Base-by-base conservation (phyloP, 2,888 invertebrate genomes). In the Thereva nobilitata region DNA sequence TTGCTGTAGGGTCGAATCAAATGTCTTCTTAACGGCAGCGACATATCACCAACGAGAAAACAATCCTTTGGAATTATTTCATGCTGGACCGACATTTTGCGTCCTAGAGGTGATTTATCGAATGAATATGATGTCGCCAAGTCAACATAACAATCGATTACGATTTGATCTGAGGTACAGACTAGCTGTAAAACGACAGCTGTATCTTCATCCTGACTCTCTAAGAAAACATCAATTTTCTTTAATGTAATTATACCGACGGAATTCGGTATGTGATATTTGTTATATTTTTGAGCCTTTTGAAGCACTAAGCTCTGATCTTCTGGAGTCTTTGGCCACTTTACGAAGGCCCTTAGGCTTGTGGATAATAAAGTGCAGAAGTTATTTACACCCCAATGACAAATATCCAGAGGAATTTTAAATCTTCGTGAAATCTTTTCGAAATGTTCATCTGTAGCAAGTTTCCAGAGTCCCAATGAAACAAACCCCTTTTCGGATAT, bases 121-220 rank as follows among this genome's bases (percentile, higher is more conserved):
- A 79, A 79, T 5, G 71, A 72, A 47, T 80, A 80, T 0, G 76
- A 76, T 23, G 73, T 67, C 4, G 76, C 74, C 9, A 78, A 71
- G n/a, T 79, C 79, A 37, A 79, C 78, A 67, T 77, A 78, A 63
- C 79, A 79, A 67, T 80, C 79, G 2, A 78, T 76, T 3, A 80
- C 75, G 53, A 76, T 76, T 9, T 75, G 72, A 54, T 78, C 74
- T 0, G 76, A 77, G 68, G 78, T 76, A 70, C 79, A 79, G n/a
- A 79, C 76, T 9, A 79, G 69, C 67, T 80, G 79, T 12, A 79
- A 52, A 1, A 79, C 72, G n/a, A 79, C 75, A 0, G 76, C 73
- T 35, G 77, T 73, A 57, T 80, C 79, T 6, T 78, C 77, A 53
- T 80, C 79, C 50, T 78, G 76, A 2, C 74, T 74, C 9, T 78